These are phyloP conservation scores for Hoplias malabaricus DNA, from an alignment of 2,113 vertebrate species.

Conservation along the genomic window DNA sequence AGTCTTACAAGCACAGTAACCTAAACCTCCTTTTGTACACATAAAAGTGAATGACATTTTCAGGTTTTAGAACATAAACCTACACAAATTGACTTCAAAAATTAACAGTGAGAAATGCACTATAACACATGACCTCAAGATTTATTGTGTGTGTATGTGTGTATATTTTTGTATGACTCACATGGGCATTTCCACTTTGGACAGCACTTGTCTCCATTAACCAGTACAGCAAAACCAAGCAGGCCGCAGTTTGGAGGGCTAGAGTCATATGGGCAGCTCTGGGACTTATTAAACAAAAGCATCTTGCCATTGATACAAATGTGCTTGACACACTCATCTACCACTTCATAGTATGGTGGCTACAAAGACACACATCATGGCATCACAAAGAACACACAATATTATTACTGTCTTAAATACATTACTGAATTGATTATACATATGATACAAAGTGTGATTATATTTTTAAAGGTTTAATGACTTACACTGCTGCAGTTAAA, in stretches of 20 bases:
- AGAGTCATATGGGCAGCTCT: conserved; percentile 83
- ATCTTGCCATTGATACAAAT: conserved; percentile 90
- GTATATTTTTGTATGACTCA: conserved; percentile 69
- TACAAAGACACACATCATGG: conserved; percentile 36
- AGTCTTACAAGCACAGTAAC: too few relatives aligned
- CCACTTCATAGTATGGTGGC: conserved; percentile 74
- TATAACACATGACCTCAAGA: too few relatives aligned
- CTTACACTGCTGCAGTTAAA: too few relatives aligned
- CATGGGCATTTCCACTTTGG: conserved; percentile 95
- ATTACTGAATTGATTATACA: too few relatives aligned
- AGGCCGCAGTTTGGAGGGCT: conserved; percentile 86
- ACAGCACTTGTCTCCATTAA: conserved; percentile 92
- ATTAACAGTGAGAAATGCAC: too few relatives aligned
- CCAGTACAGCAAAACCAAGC: conserved; percentile 84
- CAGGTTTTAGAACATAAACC: neutral
- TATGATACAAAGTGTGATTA: neutral
- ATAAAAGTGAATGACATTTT: too few relatives aligned
- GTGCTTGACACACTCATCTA: conserved; percentile 86
- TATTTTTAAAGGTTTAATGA: too few relatives aligned
- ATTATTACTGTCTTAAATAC: too few relatives aligned
- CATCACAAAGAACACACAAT: conserved; percentile 12
- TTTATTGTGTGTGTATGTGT: conserved; percentile 3
- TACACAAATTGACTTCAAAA: neutral
- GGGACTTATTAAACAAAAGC: conserved; percentile 88
- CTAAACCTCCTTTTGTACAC: too few relatives aligned